Conservation (phyloP, 1,140 invertebrate genomes). For the Sitophilus oryzae region DNA sequence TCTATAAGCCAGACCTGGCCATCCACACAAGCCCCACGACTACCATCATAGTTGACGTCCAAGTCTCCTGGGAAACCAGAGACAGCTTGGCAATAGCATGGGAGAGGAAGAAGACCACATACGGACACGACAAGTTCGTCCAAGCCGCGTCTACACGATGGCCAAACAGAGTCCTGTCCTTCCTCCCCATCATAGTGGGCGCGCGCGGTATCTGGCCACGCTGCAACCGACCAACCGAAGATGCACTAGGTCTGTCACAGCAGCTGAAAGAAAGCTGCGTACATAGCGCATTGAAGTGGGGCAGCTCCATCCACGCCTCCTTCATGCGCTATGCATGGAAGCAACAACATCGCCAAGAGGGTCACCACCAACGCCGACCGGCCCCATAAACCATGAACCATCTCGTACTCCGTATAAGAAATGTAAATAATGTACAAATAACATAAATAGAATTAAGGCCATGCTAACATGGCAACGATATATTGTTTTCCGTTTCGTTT, state of each 20-base stretch:
- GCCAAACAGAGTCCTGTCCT: no score
- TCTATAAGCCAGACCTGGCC: slow-evolving; percentile 22
- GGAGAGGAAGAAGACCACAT: slow-evolving; percentile 10
- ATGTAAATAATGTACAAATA: no score
- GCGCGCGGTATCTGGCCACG: slow-evolving; percentile 2
- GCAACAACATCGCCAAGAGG: no score
- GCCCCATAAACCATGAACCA: no score
- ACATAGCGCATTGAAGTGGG: background rate
- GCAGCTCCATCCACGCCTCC: background rate
- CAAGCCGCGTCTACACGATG: slow-evolving; percentile 5
- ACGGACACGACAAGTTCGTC: slow-evolving; percentile 16
- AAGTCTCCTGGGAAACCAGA: slow-evolving; percentile 25
- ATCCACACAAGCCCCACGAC: background rate
- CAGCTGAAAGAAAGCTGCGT: no score
- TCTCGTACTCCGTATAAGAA: no score
- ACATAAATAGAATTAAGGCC: no score
- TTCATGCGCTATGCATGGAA: no score
- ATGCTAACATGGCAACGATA: no score
- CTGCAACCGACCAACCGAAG: background rate
- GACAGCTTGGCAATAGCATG: background rate
- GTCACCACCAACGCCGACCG: no score
- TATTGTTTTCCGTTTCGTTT: no score
- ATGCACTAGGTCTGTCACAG: background rate
- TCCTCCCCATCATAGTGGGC: background rate
- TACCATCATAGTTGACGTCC: slow-evolving; percentile 12